Conservation (phyloP, 35 echinoderm and acorn worm species). For the Apostichopus parvimensis region DNA sequence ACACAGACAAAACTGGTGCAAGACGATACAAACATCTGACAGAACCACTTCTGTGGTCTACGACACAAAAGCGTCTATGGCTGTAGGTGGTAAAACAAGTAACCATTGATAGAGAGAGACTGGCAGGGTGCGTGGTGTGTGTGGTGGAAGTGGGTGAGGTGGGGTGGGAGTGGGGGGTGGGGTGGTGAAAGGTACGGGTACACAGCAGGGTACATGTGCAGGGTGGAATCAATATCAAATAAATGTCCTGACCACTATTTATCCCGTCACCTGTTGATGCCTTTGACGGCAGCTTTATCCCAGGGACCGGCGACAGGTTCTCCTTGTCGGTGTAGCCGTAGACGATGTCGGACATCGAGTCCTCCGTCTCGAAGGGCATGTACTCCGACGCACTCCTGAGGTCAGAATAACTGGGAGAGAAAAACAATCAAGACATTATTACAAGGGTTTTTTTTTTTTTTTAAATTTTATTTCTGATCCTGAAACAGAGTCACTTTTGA, state of each 20-base stretch:
- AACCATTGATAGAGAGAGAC: no score
- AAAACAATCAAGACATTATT: no score
- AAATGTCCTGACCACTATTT: conserved; percentile 34
- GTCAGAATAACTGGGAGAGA: neutral
- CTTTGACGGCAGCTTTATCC: neutral
- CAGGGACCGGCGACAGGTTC: neutral
- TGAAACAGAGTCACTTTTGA: no score
- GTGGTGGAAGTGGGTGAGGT: neutral
- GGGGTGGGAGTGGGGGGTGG: neutral
- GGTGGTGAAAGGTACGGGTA: neutral
- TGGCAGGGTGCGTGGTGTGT: neutral
- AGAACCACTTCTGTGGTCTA: no score
- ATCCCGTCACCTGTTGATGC: conserved; percentile 13
- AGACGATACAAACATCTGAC: no score
- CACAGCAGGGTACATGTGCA: neutral
- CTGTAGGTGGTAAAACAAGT: no score
- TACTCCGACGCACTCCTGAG: conserved; percentile 30
- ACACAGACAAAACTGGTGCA: no score
- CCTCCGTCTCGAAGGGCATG: conserved; percentile 34
- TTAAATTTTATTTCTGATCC: no score
- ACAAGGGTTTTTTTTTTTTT: no score
- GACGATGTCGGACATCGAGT: neutral
- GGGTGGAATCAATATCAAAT: neutral
- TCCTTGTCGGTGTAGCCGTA: neutral
- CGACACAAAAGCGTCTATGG: no score